These are phyloP conservation scores for Schmidtea mediterranea DNA, from an alignment of 1,140 invertebrate species.

Conservation along the genomic window DNA sequence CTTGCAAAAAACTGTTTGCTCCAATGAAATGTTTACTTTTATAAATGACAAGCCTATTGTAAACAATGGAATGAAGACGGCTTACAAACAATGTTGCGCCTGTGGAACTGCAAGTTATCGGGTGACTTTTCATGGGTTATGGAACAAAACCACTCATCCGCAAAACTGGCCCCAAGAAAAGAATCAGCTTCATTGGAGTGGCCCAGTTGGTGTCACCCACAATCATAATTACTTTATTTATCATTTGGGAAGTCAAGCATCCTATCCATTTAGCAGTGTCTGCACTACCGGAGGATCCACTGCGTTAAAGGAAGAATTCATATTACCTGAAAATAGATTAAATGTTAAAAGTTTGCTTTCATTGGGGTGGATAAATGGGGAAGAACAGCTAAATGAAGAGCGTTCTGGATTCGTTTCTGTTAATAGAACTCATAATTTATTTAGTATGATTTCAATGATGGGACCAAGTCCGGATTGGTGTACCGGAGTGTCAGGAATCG, in stretches of 20 bases:
- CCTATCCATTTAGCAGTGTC: not conserved
- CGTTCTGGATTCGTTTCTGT: not conserved
- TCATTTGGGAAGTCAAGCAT: not conserved
- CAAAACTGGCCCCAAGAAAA: constrained; percentile 62
- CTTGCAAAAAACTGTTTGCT: too few relatives aligned
- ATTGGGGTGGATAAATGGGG: too few relatives aligned
- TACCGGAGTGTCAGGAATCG: constrained; percentile 49
- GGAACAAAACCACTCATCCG: constrained; percentile 79
- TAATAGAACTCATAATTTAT: constrained; percentile 39
- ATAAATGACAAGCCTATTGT: too few relatives aligned
- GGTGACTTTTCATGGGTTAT: constrained; percentile 63
- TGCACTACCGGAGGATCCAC: not conserved
- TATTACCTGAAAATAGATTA: not conserved
- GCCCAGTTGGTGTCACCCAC: constrained; percentile 46
- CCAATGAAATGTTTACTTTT: too few relatives aligned
- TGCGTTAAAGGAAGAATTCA: not conserved
- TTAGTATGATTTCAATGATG: constrained; percentile 63
- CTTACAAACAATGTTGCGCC: constrained; percentile 22
- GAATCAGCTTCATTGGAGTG: constrained; percentile 84
- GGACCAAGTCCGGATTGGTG: constrained; percentile 67
- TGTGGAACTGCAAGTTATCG: constrained; percentile 23
- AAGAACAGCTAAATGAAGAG: constrained; percentile 11
- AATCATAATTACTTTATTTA: not conserved
- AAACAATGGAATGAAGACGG: too few relatives aligned
- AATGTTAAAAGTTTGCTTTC: too few relatives aligned